phyloP scores from a whole-genome alignment of 2,797 vertebrate genomes.

The Gymnoscopelus microlampas region DNA sequence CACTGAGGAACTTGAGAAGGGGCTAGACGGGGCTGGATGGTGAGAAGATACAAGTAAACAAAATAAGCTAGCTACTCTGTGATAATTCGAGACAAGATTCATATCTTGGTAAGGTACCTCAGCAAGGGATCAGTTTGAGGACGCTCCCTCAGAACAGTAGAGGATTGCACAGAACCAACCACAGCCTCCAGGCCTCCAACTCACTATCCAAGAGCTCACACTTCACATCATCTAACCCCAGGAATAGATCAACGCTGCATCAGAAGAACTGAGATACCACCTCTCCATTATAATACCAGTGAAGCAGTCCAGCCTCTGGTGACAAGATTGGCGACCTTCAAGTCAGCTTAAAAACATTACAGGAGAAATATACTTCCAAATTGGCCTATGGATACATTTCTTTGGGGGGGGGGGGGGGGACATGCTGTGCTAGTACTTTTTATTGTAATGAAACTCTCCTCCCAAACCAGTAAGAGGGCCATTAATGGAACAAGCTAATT shows the following conservation, averaged over 20 bases:
- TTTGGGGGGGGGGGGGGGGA: not conserved
- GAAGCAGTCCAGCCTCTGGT: not conserved
- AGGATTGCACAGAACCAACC: not conserved
- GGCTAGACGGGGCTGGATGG: not conserved
- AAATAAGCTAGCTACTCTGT: not conserved
- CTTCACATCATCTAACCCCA: not conserved
- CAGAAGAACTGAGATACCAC: not conserved
- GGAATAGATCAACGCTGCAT: not conserved
- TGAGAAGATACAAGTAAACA: not conserved
- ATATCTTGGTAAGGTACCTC: too few relatives aligned
- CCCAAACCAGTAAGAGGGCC: not conserved
- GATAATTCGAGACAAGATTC: not conserved
- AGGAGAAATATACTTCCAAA: not conserved
- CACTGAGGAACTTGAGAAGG: too few relatives aligned
- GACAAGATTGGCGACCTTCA: constrained; percentile 4
- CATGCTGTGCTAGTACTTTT: not conserved
- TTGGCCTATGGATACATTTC: too few relatives aligned
- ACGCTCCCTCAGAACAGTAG: too few relatives aligned
- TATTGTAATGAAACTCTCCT: not conserved
- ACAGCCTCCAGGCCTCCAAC: constrained; percentile 6
- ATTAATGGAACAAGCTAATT: not conserved
- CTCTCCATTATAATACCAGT: not conserved
- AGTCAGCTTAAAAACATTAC: constrained; percentile 1
- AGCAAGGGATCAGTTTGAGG: too few relatives aligned
- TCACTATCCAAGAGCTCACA: not conserved